A percentile compares a stretch with the other conserved stretches of the same genome.
These are phyloP conservation scores for Labroides dimidiatus DNA, from an alignment of 2,797 vertebrate genomes.

Conservation along the genomic window DNA sequence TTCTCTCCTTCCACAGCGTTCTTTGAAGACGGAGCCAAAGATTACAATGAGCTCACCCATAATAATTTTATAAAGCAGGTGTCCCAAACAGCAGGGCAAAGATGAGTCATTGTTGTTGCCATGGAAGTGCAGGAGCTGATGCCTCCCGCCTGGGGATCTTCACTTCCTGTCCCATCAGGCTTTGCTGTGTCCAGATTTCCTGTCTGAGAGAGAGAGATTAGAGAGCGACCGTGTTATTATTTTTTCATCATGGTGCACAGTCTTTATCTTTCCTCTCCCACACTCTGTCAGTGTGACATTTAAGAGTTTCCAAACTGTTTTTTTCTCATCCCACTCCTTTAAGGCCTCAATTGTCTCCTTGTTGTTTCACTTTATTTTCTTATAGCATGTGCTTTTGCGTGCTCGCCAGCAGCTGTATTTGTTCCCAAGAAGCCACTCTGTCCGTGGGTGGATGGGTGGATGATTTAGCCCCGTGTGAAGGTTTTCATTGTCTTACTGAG, in stretches of 20 bases:
- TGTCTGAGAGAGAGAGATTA: slow-evolving; percentile 65
- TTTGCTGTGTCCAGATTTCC: slow-evolving; percentile 75
- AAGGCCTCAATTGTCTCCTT: neutral
- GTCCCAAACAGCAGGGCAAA: slow-evolving; percentile 53
- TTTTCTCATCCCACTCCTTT: neutral
- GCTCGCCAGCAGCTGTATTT: slow-evolving; percentile 18
- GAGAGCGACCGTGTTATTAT: slow-evolving; percentile 37
- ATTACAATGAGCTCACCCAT: slow-evolving; percentile 18
- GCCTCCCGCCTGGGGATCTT: slow-evolving; percentile 57
- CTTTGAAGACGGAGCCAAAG: slow-evolving; percentile 46
- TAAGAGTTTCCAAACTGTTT: neutral
- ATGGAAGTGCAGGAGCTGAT: slow-evolving; percentile 59
- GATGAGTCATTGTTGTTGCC: slow-evolving; percentile 67
- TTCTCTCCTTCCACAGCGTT: slow-evolving; percentile 9
- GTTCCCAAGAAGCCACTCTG: slow-evolving; percentile 17
- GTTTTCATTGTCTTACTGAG: slow-evolving; percentile 54
- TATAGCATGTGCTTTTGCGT: neutral
- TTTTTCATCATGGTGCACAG: slow-evolving; percentile 12
- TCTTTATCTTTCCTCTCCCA: slow-evolving; percentile 3
- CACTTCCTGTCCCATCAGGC: slow-evolving; percentile 69
- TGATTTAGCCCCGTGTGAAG: slow-evolving; percentile 37
- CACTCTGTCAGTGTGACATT: slow-evolving; percentile 5
- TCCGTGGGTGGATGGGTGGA: slow-evolving; percentile 1
- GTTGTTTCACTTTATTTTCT: slow-evolving; percentile 10
- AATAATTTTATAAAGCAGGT: slow-evolving; percentile 56